Base-by-base conservation (phyloP, 37 sponge, comb jelly and placozoan genomes). In the Theonella swinhoei region DNA sequence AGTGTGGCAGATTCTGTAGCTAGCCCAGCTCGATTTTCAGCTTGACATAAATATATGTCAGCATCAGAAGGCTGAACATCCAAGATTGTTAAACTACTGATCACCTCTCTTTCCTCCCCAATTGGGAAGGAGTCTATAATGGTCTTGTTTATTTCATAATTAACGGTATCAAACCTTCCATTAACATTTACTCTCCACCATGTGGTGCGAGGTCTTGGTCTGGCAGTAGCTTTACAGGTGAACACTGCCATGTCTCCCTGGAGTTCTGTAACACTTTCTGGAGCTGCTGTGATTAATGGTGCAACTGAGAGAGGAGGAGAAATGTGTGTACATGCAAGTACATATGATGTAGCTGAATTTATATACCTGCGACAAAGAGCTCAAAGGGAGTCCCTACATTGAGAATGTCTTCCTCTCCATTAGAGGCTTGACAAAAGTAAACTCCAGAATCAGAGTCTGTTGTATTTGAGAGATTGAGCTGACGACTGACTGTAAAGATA, bases 171-270 rank as follows among this genome's bases (percentile, higher is more conserved):
- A 3, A 43, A 39, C 26, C 4, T 31, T 39, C n/a, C 33, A 59
- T 26, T 71, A n/a, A n/a, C n/a, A 29, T 24, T 20, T 30, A 59
- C 72, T 58, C 87, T 82, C 28, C 42, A 77, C 92, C 92, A 91
- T 19, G 80, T 80, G 80, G 87, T 80, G 59, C 33, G 3, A 4
- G 92, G 92, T 24, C 59, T 70, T 31, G 92, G 92, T 31, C 63
- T 39, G 7, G 75, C 91, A 38, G 78, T 72, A 22, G 80, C 83
- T 39, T 39, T 54, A 59, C 91, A 91, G 38, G 37, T 39, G 34
- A 92, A 70, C 30, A 43, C 68, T 58, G 69, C 79, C 20, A 42
- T 17, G 40, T 67, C 36, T 20, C 62, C 32, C 39, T 79, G 58
- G 33, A 61, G 43, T 26, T 74, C 80, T 40, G 69, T 76, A 22